Evolutionary conservation across 2,113 vertebrate genomes (phyloP).

Genomic region (Crotalus viridis): DNA sequence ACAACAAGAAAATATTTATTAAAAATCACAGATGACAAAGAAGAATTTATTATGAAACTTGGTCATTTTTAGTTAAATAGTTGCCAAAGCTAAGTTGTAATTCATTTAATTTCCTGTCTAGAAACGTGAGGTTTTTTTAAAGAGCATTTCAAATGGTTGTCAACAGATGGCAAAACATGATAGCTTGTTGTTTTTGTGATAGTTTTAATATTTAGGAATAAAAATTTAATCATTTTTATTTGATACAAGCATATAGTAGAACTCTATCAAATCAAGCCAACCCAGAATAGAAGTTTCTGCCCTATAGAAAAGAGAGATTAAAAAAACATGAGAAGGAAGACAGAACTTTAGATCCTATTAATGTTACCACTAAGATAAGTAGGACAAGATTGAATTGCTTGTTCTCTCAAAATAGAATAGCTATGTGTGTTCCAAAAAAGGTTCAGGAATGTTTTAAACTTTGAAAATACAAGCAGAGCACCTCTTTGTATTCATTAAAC

Average conservation of each 20-base stretch:
- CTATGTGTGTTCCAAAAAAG: neutral
- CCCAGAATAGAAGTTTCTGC: neutral
- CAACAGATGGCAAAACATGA: constrained; percentile 40
- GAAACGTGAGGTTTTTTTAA: constrained; percentile 31
- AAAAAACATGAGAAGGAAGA: neutral
- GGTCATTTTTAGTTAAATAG: constrained; percentile 19
- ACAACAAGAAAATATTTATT: constrained; percentile 52
- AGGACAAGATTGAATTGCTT: neutral
- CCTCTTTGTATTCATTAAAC: neutral
- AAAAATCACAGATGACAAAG: constrained; percentile 40
- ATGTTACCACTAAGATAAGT: neutral
- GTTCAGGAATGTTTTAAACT: neutral
- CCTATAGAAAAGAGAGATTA: neutral
- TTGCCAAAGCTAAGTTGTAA: constrained; percentile 45
- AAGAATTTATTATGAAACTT: constrained; percentile 54
- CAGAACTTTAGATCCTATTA: neutral
- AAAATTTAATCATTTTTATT: constrained; percentile 36
- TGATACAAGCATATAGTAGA: constrained; percentile 8
- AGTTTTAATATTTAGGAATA: constrained; percentile 8
- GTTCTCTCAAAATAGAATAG: neutral
- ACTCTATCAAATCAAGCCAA: constrained; percentile 5
- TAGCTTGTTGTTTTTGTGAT: constrained; percentile 1
- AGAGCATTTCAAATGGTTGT: constrained; percentile 31
- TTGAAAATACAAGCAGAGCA: neutral
- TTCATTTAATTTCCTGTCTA: constrained; percentile 32